phyloP scores from a whole-genome alignment of 2,113 vertebrate species.

The Trematomus loennbergii region DNA sequence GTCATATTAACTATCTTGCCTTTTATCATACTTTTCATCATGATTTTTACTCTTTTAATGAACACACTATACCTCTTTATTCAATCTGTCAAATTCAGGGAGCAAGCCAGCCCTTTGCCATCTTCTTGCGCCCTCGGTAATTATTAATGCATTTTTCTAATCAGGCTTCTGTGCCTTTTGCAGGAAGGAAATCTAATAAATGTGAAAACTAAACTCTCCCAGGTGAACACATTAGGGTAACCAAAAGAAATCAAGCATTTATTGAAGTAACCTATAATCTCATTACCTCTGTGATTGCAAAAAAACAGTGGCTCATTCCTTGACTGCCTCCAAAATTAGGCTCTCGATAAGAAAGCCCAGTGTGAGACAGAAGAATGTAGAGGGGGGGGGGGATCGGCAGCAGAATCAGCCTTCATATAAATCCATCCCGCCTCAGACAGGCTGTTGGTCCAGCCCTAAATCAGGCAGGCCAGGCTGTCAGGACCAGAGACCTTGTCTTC shows the following conservation, averaged over 20 bases:
- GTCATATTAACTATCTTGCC: not conserved
- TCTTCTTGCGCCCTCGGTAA: conserved; percentile 56
- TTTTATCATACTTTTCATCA: conserved; percentile 34
- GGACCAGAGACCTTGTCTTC: conserved; percentile 62
- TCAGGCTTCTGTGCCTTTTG: conserved; percentile 45
- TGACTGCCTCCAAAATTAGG: conserved; percentile 50
- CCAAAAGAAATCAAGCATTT: conserved; percentile 27
- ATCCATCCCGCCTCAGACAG: conserved; percentile 68
- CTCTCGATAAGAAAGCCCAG: conserved; percentile 34
- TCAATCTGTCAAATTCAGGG: conserved; percentile 43
- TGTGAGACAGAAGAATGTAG: conserved; percentile 37
- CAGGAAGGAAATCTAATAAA: conserved; percentile 64
- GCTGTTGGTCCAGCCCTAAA: conserved; percentile 67
- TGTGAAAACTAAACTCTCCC: conserved; percentile 58
- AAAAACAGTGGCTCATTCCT: conserved; percentile 36
- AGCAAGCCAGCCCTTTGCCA: conserved; percentile 35
- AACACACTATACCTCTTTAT: conserved; percentile 38
- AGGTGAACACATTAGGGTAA: conserved; percentile 54
- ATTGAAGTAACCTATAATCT: conserved; percentile 64
- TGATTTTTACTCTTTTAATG: conserved; percentile 56
- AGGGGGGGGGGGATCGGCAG: conserved; percentile 44
- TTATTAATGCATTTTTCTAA: conserved; percentile 66
- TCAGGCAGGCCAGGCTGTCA: conserved; percentile 65
- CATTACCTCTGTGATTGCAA: conserved; percentile 53
- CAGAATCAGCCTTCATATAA: conserved; percentile 43